These are phyloP conservation scores for Barbus barbus DNA, from an alignment of 2,113 vertebrate genomes.

Conservation along the genomic window DNA sequence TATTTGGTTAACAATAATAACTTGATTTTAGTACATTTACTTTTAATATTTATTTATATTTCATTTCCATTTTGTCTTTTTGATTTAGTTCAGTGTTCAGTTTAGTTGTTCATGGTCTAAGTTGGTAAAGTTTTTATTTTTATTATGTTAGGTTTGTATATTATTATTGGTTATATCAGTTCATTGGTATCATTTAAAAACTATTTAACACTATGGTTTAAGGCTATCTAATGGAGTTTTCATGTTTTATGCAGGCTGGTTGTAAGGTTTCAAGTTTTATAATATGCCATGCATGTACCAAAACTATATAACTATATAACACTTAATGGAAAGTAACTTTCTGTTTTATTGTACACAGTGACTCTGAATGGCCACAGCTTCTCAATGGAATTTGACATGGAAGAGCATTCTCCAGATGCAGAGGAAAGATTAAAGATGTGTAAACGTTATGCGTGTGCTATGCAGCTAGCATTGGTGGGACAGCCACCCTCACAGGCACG, in stretches of 20 bases:
- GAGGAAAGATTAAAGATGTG: conserved; percentile 65
- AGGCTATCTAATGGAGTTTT: background rate
- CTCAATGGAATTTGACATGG: conserved; percentile 56
- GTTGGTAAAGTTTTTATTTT: background rate
- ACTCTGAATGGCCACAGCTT: conserved; percentile 60
- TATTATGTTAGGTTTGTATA: background rate
- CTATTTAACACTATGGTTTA: background rate
- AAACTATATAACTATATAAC: background rate
- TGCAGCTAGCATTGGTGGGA: conserved; percentile 94
- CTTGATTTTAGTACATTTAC: no score
- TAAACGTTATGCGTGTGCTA: conserved; percentile 91
- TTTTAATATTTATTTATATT: background rate
- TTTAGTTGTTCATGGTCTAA: no score
- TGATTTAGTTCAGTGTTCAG: background rate
- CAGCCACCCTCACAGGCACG: conserved; percentile 90
- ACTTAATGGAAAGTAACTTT: background rate
- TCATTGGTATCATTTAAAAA: background rate
- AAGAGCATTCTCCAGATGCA: conserved; percentile 45
- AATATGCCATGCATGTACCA: background rate
- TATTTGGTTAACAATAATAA: no score
- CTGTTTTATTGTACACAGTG: conserved; percentile 51
- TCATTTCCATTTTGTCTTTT: background rate
- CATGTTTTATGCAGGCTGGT: background rate
- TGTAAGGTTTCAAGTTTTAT: background rate
- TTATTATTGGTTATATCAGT: no score